Evolutionary conservation across 2,888 invertebrate species (phyloP).

Genomic region (Urechis unicinctus): DNA sequence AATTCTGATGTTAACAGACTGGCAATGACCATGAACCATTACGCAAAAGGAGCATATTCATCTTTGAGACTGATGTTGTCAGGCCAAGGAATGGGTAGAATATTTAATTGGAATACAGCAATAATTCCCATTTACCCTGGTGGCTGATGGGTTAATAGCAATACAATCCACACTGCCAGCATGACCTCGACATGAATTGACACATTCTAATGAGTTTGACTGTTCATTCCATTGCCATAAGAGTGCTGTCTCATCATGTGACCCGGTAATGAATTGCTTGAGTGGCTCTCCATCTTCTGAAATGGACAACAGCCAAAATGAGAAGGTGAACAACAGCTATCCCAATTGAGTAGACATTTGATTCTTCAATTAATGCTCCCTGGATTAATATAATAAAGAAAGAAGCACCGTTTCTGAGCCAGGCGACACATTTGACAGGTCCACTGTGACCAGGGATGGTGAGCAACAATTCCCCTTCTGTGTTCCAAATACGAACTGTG

Average conservation of each 20-base stretch:
- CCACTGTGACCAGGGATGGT: constrained; percentile 81
- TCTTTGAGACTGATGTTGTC: no score
- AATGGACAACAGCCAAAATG: no score
- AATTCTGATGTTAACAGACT: no score
- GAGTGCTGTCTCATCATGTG: constrained; percentile 86
- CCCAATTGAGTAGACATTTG: neutral
- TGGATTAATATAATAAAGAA: neutral
- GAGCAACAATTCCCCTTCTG: constrained; percentile 73
- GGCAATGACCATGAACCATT: no score
- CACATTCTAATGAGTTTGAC: constrained; percentile 63
- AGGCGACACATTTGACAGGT: constrained; percentile 80
- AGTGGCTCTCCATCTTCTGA: constrained; percentile 14
- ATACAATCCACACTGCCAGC: constrained; percentile 86
- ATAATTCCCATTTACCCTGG: no score
- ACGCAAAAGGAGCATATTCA: no score
- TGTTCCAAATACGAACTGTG: constrained; percentile 82
- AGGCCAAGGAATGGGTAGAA: no score
- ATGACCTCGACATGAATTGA: constrained; percentile 81
- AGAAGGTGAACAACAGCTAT: neutral
- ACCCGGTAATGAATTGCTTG: constrained; percentile 57
- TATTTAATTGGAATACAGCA: no score
- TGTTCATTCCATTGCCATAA: constrained; percentile 67
- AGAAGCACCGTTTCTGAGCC: constrained; percentile 59
- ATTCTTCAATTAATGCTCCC: neutral
- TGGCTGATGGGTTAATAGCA: constrained; percentile 63